Evolutionary conservation across 2,797 vertebrate species (phyloP).

Genomic region (Synaphobranchus kaupii): DNA sequence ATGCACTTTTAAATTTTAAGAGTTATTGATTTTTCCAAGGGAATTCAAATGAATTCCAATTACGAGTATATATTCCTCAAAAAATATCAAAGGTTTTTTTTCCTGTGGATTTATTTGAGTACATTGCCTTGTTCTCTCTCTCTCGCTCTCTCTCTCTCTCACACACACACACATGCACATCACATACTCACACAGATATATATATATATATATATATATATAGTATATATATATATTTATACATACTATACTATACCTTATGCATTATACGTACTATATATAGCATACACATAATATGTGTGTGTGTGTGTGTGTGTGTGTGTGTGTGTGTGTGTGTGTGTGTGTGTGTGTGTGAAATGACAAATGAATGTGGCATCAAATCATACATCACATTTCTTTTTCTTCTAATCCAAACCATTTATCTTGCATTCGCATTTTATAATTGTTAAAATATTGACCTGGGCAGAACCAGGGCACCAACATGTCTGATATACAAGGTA

Average conservation of each 20-base stretch:
- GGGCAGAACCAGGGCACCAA: not conserved
- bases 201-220: not conserved
- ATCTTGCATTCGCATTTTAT: not conserved
- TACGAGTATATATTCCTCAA: not conserved
- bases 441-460: not conserved
- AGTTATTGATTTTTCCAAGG: slow-evolving; percentile 9
- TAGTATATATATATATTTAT: too few relatives aligned
- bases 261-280: too few relatives aligned
- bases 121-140: not conserved
- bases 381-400: not conserved
- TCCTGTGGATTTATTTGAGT: not conserved
- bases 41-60: not conserved
- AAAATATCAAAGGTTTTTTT: not conserved
- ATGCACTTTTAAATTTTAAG: not conserved
- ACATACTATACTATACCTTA: too few relatives aligned
- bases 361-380: not conserved
- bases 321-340: not conserved
- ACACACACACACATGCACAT: not conserved
- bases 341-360: not conserved
- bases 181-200: not conserved
- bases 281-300: too few relatives aligned
- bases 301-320: not conserved
- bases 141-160: slow-evolving; percentile 24
- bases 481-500: slow-evolving; percentile 4
- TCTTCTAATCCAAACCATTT: not conserved